Base-by-base conservation (phyloP, 2,113 vertebrate species). In the Pheucticus melanocephalus region DNA sequence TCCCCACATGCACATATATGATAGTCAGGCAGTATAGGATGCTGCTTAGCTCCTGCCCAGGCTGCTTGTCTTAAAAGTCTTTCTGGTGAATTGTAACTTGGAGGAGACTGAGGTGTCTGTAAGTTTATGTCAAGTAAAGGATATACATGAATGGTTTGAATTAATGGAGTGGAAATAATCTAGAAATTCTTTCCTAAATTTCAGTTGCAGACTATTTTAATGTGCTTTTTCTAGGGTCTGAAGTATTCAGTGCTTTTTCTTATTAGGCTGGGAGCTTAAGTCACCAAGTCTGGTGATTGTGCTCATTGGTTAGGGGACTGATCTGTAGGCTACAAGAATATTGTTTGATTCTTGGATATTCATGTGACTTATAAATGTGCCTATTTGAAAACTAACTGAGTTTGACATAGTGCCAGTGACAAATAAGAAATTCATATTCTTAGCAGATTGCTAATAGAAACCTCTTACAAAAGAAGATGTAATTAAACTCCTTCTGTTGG, bases 1-100 rank as follows among this genome's bases (percentile, higher is more conserved):
- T 90, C 35, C 5, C 30, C 12, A 15, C 2, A 0, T 25, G 19
- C 28, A 16, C 1, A 0, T 77, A 33, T 33, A n/a, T 86, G 48
- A 5, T 12, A 14, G 2, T 25, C 35, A 84, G 47, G 50, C 19
- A 35, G 6, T 33, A 2, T 2, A 30, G 59, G 60, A 35, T 70
- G 64, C 54, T 81, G 35, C 63, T 50, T 53, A 78, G 37, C 50
- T 61, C 13, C 47, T 86, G 50, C 35, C 35, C 24, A 70, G 37
- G 25, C 21, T 71, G 45, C 37, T 45, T 73, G 54, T 42, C 31
- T 70, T 78, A 16, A 47, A 47, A 65, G 11, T 54, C 23, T 60
- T 88, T 45, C 83, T 91, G 25, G 20, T 61, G 59, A 63, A 45
- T 86, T 77, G 37, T 10, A 13, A 35, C 25, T 63, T 70, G 48